A percentile compares a stretch with the other conserved stretches of the same genome.
Conservation (phyloP, 2,888 invertebrate species). For the Drosophila anomelani region DNA sequence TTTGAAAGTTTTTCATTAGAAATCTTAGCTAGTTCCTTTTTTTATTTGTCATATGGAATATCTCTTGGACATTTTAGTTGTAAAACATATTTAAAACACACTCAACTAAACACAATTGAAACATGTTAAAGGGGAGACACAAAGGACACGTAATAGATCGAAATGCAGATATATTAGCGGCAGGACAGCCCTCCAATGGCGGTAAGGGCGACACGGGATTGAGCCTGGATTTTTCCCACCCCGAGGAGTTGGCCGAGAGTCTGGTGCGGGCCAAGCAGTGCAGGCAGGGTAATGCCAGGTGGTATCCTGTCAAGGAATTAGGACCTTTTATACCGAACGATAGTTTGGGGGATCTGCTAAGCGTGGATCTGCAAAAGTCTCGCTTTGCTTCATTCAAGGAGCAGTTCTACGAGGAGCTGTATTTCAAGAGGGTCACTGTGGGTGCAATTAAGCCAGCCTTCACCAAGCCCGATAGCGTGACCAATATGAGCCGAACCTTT, state of each 20-base stretch:
- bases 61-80: not conserved
- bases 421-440: conserved; percentile 69
- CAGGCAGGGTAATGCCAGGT: not conserved
- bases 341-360: conserved; percentile 68
- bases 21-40: not conserved
- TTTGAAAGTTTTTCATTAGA: no score
- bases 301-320: conserved; percentile 1
- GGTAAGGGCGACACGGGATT: not conserved
- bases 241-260: conserved; percentile 73
- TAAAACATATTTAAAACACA: not conserved
- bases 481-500: conserved; percentile 73
- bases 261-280: conserved; percentile 59
- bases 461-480: conserved; percentile 75
- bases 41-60: not conserved
- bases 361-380: conserved; percentile 74
- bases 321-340: conserved; percentile 41
- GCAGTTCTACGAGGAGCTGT: conserved; percentile 80
- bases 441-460: conserved; percentile 62
- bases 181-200: conserved; percentile 55
- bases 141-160: conserved; percentile 65
- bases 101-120: not conserved
- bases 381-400: conserved; percentile 80
- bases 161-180: conserved; percentile 60
- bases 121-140: conserved; percentile 54
- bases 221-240: conserved; percentile 51